Conservation (phyloP, 2,113 vertebrate species). For the Cyanoderma ruficeps region DNA sequence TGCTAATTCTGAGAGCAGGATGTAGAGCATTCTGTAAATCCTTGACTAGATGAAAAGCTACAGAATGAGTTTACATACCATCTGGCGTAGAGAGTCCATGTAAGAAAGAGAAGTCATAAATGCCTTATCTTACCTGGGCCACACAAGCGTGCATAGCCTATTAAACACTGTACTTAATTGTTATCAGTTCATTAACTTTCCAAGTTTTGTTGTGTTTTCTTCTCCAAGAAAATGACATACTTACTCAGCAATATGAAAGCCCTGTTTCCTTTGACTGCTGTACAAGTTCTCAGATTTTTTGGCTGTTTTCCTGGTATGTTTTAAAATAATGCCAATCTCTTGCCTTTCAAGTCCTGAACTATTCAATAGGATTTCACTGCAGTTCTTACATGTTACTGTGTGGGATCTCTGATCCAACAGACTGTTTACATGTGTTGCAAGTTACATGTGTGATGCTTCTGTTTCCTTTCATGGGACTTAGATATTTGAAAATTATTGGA, state of each 20-base stretch:
- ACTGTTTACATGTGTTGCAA: not conserved
- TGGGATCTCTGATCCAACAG: not conserved
- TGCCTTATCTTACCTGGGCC: not conserved
- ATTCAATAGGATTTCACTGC: not conserved
- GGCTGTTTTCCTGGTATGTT: not conserved
- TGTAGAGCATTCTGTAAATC: not conserved
- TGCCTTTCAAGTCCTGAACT: not conserved
- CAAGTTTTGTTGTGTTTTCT: not conserved
- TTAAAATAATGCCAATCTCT: not conserved
- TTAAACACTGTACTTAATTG: not conserved
- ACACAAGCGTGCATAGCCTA: not conserved
- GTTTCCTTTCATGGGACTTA: not conserved
- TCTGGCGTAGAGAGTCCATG: not conserved
- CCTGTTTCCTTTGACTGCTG: not conserved
- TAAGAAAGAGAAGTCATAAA: not conserved
- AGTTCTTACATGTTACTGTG: not conserved
- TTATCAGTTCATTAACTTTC: not conserved
- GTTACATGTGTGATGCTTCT: not conserved
- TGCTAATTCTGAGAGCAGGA: not conserved
- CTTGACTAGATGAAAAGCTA: not conserved
- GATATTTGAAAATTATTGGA: not conserved
- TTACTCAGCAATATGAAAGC: not conserved
- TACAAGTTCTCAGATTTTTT: not conserved
- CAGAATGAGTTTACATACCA: not conserved
- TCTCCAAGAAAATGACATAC: not conserved